These are phyloP conservation scores for Strigops habroptila DNA, from an alignment of 2,113 vertebrate genomes.

Conservation along the genomic window DNA sequence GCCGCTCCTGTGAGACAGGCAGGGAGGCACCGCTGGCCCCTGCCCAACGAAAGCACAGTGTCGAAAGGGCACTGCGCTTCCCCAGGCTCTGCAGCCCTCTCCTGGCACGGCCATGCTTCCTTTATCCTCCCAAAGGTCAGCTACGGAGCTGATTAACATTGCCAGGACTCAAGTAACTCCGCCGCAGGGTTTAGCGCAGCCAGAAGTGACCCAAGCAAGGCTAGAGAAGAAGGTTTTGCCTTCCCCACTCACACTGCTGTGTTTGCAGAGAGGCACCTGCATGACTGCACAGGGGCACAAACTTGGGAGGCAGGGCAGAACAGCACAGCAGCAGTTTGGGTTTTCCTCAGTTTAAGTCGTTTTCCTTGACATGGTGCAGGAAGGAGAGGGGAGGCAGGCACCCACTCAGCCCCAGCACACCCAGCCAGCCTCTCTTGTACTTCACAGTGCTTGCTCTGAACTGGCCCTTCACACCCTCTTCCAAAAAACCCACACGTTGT, in stretches of 20 bases:
- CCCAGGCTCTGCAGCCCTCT: background rate
- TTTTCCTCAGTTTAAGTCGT: background rate
- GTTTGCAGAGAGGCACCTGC: background rate
- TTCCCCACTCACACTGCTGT: background rate
- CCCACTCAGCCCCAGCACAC: background rate
- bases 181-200: accelerated
- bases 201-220: background rate
- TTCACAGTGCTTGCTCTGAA: background rate
- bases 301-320: accelerated
- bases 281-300: background rate
- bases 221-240: background rate
- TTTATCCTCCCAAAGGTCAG: background rate
- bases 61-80: background rate
- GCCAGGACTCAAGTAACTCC: background rate
- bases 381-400: background rate
- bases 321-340: background rate
- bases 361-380: background rate
- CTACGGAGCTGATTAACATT: background rate
- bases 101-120: accelerated
- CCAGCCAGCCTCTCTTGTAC: background rate
- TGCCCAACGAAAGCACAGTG: background rate
- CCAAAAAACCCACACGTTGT: background rate
- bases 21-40: background rate
- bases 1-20: background rate
- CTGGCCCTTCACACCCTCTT: background rate